These are phyloP conservation scores for Lochmaea capreae DNA, from an alignment of 2,888 invertebrate genomes.

Conservation along the genomic window DNA sequence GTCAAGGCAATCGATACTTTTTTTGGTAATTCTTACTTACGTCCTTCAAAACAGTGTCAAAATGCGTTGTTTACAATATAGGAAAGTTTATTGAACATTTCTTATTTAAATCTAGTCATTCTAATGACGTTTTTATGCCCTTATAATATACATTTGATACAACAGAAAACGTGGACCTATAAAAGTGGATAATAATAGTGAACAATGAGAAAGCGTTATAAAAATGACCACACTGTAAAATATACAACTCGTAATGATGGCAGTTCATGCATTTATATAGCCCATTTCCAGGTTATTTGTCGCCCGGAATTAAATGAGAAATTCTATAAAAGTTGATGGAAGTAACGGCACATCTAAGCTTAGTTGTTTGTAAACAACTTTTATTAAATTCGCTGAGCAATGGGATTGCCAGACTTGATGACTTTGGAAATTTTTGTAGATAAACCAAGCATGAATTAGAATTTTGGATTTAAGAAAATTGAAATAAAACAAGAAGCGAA, in stretches of 20 bases:
- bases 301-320: slow-evolving; percentile 38
- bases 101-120: neutral
- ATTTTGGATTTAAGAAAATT: neutral
- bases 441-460: neutral
- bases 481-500: too few species aligned
- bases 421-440: slow-evolving; percentile 11
- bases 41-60: too few species aligned
- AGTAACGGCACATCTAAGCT: slow-evolving; percentile 26
- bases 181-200: slow-evolving; percentile 9
- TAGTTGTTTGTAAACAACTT: slow-evolving; percentile 37
- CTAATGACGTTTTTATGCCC: neutral
- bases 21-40: too few species aligned
- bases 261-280: slow-evolving; percentile 35
- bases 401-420: slow-evolving; percentile 30
- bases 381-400: slow-evolving; percentile 34
- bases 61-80: too few species aligned
- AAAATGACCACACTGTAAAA: slow-evolving; percentile 32
- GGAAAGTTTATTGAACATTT: too few species aligned
- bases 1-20: too few species aligned
- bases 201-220: slow-evolving; percentile 8
- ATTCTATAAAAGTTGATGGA: slow-evolving; percentile 39
- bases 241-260: slow-evolving; percentile 25
- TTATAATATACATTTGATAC: neutral
- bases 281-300: slow-evolving; percentile 39
- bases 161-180: slow-evolving; percentile 7